phyloP scores from a whole-genome alignment of 2,797 vertebrate genomes.

The Garrulus glandarius region DNA sequence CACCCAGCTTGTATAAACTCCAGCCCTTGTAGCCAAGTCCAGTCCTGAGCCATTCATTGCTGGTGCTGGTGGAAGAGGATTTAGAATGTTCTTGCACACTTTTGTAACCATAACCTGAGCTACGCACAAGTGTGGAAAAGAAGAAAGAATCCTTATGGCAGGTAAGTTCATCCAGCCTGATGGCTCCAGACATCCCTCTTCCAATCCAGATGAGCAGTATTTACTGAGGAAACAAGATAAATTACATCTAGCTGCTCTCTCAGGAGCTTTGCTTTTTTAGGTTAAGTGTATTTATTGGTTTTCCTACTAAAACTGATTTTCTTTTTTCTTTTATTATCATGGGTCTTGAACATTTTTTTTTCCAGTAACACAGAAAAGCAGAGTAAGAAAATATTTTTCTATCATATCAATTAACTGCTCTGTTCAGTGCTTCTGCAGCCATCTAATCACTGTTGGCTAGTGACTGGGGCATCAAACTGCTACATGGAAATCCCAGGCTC shows the following conservation, averaged over 20 bases:
- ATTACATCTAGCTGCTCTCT: background rate
- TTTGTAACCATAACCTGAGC: background rate
- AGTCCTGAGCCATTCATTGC: background rate
- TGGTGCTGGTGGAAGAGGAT: background rate
- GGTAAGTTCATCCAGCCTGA: conserved; percentile 24
- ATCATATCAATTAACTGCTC: background rate
- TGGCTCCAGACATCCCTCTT: background rate
- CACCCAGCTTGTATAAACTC: conserved; percentile 50
- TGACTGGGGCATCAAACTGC: background rate
- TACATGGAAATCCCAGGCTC: background rate
- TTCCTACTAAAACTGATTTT: background rate
- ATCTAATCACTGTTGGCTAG: background rate
- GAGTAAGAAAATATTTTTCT: background rate
- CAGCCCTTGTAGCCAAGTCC: background rate
- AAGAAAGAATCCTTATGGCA: conserved; percentile 33
- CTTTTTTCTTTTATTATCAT: background rate
- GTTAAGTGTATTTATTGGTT: background rate
- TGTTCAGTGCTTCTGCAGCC: background rate
- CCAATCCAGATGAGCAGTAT: background rate
- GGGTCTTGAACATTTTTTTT: background rate
- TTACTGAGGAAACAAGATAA: background rate
- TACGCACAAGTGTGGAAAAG: background rate
- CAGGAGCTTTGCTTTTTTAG: background rate
- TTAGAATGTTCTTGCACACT: background rate
- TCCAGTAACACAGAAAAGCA: background rate